These are phyloP conservation scores for Mus caroli DNA, from an alignment of 2,797 vertebrate species.

Conservation along the genomic window DNA sequence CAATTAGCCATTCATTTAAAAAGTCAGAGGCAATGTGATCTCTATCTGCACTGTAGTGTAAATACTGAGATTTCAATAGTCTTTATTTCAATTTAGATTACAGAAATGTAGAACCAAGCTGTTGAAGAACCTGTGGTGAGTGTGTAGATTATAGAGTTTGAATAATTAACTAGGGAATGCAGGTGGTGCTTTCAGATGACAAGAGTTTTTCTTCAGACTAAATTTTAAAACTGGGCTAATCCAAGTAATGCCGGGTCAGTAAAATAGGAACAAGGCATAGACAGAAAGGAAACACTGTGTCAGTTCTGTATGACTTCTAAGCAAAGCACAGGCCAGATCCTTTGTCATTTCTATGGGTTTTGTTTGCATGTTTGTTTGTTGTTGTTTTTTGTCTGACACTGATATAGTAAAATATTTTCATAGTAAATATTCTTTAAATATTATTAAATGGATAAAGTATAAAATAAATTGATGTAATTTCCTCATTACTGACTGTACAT, in stretches of 20 bases:
- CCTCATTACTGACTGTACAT: neutral
- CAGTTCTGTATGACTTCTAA: neutral
- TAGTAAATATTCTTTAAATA: neutral
- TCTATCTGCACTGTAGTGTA: neutral
- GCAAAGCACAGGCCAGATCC: neutral
- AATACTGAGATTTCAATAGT: neutral
- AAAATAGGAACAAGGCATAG: neutral
- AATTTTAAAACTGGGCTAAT: neutral
- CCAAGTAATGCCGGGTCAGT: neutral
- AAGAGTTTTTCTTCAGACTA: neutral
- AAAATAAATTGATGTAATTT: neutral
- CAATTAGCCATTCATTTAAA: neutral
- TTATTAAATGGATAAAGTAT: constrained; percentile 14
- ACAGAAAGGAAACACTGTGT: neutral
- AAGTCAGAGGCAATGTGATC: neutral
- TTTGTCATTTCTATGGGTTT: neutral
- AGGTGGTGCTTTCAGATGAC: neutral
- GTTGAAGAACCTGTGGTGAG: neutral
- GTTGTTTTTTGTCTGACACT: neutral
- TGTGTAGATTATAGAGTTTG: neutral
- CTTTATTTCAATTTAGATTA: neutral
- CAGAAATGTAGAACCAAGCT: neutral
- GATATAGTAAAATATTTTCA: neutral
- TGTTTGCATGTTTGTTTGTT: too few relatives aligned
- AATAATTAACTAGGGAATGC: neutral